Evolutionary conservation across 2,113 vertebrate species (phyloP), one percentile per base, ranked within the genome.

Genomic region (Sisor rabdophorus): DNA sequence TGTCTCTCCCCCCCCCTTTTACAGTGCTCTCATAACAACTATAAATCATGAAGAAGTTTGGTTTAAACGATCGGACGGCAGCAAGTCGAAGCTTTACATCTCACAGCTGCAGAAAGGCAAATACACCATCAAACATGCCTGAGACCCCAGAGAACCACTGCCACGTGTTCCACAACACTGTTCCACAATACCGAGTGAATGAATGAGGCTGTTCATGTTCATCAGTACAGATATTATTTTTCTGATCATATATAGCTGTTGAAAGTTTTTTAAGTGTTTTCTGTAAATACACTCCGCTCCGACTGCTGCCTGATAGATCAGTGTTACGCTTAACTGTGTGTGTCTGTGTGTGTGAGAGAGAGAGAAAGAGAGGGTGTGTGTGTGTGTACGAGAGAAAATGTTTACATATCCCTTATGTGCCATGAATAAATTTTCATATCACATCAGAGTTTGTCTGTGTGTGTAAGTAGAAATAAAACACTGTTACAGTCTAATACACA

Each of bases 21-120:
- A 74, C 86, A 96, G 94, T 89, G 94, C 94, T 56, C 81, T 93
- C 88, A 96, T 96, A 89, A 95, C 94, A 83, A 94, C 94, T 80
- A 94, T 95, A 90, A 95, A 96, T 91, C 93, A 94, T 50, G 93
- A 95, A 87, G 94, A 96, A 89, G 94, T 96, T 85, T 96, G 94
- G 94, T 95, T 94, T 89, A 96, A 95, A 87, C 93, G 94, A 68
- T 88, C 92, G n/a, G 94, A 95, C 88, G 93, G 94, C 90, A 96
- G 92, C 92, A 96, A 96, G 86, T 96, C 94, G 77, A 96, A 96
- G 88, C 91, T 96, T 56, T 96, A 95, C 84, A 94, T 96, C 91
- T 95, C 94, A 67, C 94, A 95, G 84, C 92, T 96, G 69, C 94
- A 95, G 86, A 95, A 95, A 91, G 94, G 94, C 88, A 96, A 95